A percentile compares a stretch with the other conserved stretches of the same genome.
These are phyloP conservation scores for Tiliqua scincoides DNA, from an alignment of 2,113 vertebrate species.

Conservation along the genomic window DNA sequence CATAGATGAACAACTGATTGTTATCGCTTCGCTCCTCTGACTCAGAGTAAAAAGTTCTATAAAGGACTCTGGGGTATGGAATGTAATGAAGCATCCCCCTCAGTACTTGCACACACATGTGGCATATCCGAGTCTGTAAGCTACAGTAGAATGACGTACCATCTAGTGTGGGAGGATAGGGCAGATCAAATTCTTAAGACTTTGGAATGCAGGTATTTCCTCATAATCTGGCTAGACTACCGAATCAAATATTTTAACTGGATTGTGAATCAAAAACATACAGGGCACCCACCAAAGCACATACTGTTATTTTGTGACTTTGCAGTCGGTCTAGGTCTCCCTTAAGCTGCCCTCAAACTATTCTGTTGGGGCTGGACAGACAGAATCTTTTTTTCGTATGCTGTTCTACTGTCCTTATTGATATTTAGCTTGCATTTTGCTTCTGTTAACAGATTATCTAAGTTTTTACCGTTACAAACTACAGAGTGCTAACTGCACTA, in stretches of 20 bases:
- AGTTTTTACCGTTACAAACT: neutral
- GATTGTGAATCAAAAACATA: neutral
- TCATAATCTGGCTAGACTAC: conserved; percentile 7
- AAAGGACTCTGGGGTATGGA: neutral
- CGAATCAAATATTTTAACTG: neutral
- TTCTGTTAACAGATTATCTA: neutral
- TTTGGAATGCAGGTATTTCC: neutral
- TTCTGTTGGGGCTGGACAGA: neutral
- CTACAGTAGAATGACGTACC: neutral
- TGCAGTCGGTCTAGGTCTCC: neutral
- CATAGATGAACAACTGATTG: neutral
- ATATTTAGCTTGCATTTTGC: neutral
- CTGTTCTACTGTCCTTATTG: neutral
- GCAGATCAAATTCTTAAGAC: neutral
- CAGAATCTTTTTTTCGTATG: neutral
- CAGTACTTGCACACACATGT: neutral
- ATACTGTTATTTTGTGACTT: neutral
- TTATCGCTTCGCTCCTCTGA: conserved; percentile 27
- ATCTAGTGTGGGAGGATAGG: neutral
- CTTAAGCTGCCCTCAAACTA: neutral
- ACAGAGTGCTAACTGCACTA: neutral
- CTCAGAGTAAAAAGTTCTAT: neutral
- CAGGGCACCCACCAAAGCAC: neutral
- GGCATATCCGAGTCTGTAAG: neutral
- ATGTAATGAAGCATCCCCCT: neutral